Evolutionary conservation across 1,140 invertebrate genomes (phyloP), one percentile per base, ranked within the genome.

Genomic region (Cecropterus lyciades): DNA sequence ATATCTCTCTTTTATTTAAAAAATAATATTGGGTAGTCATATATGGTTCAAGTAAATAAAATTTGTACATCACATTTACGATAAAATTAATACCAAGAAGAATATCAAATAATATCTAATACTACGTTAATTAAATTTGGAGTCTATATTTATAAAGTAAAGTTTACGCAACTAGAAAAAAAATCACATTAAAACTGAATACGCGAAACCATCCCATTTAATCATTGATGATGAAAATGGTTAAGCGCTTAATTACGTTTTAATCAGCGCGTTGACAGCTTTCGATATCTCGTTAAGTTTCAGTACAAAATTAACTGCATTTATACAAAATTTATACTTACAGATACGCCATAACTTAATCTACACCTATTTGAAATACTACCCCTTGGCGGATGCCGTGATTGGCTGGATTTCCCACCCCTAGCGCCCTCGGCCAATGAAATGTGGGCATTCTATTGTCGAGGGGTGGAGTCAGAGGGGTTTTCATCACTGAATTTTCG

Each of bases 341-440:
- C 79, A 72, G 65, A 81, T 75, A 79, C 82, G 79, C 80, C 81
- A 90, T 90, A 92, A 92, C 83, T 87, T 80, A 89, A 92, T 92
- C 87, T 89, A 89, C 84, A 90, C 84, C 84, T 92, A 88, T 86
- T 86, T 72, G 70, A 87, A 89, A 87, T 77, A 79, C 82, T 83
- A 84, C 82, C 83, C 83, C 75, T 75, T 62, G 79, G 59, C 57
- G 51, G 45, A 59, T 53, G 49, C 55, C 72, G 55, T 68, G 60
- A 92, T 92, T 93, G 92, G 91, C 71, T 70, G 75, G 72, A 70
- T 71, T 65, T 82, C 81, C 65, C 88, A 85, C 88, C 89, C 87
- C 88, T 82, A 74, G 56, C 52, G 37, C 67, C 40, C 57, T 72
- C 68, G 24, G 64, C 91, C 89, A 92, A 93, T 92, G 82, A 59